Conservation (phyloP, 35 echinoderm and acorn worm species). For the Holothuria glaberrima region DNA sequence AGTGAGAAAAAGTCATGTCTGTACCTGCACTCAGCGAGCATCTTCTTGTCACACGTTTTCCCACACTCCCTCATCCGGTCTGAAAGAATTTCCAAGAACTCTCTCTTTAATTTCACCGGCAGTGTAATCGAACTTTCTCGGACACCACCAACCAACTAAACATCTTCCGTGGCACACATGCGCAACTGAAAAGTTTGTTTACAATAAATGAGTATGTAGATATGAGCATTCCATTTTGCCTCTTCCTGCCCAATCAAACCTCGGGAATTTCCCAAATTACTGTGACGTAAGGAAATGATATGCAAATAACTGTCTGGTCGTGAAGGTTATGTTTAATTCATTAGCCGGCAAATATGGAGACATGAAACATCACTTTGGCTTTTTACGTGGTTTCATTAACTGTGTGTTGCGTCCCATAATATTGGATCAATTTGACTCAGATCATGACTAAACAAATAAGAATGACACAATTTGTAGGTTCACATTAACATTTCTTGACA, state of each 20-base stretch:
- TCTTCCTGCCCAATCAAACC: constrained; percentile 51
- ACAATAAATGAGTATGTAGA: constrained; percentile 8
- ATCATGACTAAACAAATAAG: background rate
- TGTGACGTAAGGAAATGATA: constrained; percentile 45
- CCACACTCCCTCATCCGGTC: constrained; percentile 6
- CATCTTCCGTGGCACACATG: background rate
- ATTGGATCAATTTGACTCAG: no score
- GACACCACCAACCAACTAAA: background rate
- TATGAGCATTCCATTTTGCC: constrained; percentile 22
- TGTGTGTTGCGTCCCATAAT: no score
- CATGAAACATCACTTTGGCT: constrained; percentile 16
- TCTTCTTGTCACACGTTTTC: no score
- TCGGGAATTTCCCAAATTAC: constrained; percentile 57
- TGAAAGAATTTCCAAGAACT: no score
- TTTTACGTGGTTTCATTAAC: background rate
- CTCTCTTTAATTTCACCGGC: no score
- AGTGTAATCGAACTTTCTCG: no score
- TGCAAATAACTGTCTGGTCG: constrained; percentile 59
- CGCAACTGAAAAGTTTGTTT: constrained; percentile 15
- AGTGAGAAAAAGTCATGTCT: no score
- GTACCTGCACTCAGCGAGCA: no score
- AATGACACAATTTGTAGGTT: background rate
- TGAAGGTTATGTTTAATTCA: constrained; percentile 24
- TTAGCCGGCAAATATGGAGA: constrained; percentile 19
- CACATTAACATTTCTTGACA: background rate